Evolutionary conservation across 2,113 vertebrate species (phyloP).

Genomic region (Pseudorasbora parva): DNA sequence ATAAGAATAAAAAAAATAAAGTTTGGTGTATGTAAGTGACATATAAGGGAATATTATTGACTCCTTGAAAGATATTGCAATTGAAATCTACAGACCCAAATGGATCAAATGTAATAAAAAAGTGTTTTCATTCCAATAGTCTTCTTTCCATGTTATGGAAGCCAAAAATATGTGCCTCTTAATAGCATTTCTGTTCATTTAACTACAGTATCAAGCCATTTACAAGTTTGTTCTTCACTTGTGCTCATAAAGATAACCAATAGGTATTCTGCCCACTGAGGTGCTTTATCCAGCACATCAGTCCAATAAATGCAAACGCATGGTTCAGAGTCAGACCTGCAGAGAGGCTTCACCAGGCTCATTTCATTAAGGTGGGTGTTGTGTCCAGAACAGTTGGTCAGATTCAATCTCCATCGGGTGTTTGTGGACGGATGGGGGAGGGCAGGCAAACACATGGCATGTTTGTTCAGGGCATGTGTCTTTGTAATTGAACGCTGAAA

Average conservation of each 20-base stretch:
- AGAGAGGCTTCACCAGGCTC: not conserved
- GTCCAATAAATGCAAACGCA: not conserved
- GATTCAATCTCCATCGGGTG: constrained; percentile 23
- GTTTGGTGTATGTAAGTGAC: too few relatives aligned
- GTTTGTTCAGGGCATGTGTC: constrained; percentile 46
- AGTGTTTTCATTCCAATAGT: not conserved
- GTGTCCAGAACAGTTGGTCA: constrained; percentile 45
- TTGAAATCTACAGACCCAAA: not conserved
- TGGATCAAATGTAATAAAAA: not conserved
- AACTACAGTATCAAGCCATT: not conserved
- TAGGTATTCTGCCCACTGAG: not conserved
- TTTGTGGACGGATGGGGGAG: not conserved
- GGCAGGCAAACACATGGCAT: constrained; percentile 26
- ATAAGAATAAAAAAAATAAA: too few relatives aligned
- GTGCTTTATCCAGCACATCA: not conserved
- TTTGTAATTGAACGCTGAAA: constrained; percentile 31
- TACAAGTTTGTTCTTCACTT: not conserved
- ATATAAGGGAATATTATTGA: too few relatives aligned
- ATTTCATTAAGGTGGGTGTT: not conserved
- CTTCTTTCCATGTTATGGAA: not conserved
- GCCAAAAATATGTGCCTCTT: not conserved
- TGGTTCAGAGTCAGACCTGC: not conserved
- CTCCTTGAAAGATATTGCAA: too few relatives aligned
- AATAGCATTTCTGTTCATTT: not conserved
- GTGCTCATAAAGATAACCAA: not conserved